Evolutionary conservation across 1,140 invertebrate genomes (phyloP).

Genomic region (Pentalonia nigronervosa): DNA sequence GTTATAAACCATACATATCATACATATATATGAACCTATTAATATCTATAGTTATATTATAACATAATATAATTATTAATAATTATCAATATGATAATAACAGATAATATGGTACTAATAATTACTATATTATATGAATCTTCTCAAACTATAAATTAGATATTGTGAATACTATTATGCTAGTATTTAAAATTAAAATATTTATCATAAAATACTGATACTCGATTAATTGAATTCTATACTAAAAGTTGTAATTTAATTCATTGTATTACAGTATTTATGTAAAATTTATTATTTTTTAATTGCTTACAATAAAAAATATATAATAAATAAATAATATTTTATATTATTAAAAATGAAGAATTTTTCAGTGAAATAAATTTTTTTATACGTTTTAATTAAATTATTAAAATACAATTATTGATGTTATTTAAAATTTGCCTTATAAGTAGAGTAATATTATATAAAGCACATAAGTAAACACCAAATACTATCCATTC

Average conservation of each 20-base stretch:
- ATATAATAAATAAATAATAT: too few relatives aligned
- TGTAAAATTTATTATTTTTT: neutral
- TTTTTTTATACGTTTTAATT: too few relatives aligned
- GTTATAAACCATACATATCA: too few relatives aligned
- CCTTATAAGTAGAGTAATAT: neutral
- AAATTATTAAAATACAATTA: too few relatives aligned
- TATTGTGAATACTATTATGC: neutral
- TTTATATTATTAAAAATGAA: neutral
- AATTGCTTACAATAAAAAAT: neutral
- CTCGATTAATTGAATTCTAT: neutral
- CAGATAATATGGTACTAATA: neutral
- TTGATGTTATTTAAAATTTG: neutral
- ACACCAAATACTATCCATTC: neutral
- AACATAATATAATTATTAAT: neutral
- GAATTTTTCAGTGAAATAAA: too few relatives aligned
- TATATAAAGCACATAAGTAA: neutral
- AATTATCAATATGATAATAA: neutral
- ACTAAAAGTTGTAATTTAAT: neutral
- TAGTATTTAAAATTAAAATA: neutral
- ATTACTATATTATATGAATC: neutral
- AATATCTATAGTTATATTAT: too few relatives aligned
- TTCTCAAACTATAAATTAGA: neutral
- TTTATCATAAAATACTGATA: neutral
- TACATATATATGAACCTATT: too few relatives aligned
- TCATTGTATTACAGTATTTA: neutral